phyloP scores from a whole-genome alignment of 2,797 vertebrate genomes.

The Gouania willdenowi region DNA sequence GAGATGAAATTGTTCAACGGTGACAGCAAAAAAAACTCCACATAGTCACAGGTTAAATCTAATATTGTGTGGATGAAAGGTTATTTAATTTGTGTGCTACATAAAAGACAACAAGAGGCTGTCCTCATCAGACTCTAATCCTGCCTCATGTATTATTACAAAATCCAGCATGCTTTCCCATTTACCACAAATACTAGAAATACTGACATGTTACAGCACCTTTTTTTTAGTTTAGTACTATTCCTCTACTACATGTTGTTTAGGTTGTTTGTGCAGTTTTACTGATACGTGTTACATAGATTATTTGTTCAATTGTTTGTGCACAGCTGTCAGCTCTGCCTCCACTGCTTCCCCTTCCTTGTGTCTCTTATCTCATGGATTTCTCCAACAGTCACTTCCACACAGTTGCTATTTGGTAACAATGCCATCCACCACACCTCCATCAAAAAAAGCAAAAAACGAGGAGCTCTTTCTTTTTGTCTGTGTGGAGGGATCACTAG shows the following conservation, averaged over 20 bases:
- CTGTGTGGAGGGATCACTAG: constrained; percentile 13
- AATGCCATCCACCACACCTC: constrained; percentile 53
- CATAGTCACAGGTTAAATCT: constrained; percentile 14
- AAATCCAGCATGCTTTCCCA: too few relatives aligned
- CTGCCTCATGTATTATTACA: too few relatives aligned
- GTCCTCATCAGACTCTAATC: constrained; percentile 1
- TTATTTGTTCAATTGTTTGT: constrained; percentile 7
- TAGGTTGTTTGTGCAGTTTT: too few relatives aligned
- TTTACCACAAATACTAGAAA: background rate
- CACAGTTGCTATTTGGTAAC: constrained; percentile 54
- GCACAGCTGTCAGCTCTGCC: constrained; percentile 31
- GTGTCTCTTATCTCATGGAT: constrained; percentile 42
- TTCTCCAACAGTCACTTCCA: constrained; percentile 53
- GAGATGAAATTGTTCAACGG: constrained; percentile 11
- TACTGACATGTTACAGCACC: background rate
- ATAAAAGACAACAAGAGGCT: background rate
- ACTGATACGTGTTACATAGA: too few relatives aligned
- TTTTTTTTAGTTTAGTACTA: background rate
- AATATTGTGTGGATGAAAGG: constrained; percentile 2
- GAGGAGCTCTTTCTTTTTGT: constrained; percentile 19
- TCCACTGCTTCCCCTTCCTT: constrained; percentile 15
- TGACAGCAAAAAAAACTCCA: constrained; percentile 16
- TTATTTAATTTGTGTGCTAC: constrained; percentile 4
- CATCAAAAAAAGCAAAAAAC: constrained; percentile 46
- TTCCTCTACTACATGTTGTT: too few relatives aligned